Evolutionary conservation across 1,140 invertebrate genomes (phyloP).

Genomic region (Cydia fagiglandana): DNA sequence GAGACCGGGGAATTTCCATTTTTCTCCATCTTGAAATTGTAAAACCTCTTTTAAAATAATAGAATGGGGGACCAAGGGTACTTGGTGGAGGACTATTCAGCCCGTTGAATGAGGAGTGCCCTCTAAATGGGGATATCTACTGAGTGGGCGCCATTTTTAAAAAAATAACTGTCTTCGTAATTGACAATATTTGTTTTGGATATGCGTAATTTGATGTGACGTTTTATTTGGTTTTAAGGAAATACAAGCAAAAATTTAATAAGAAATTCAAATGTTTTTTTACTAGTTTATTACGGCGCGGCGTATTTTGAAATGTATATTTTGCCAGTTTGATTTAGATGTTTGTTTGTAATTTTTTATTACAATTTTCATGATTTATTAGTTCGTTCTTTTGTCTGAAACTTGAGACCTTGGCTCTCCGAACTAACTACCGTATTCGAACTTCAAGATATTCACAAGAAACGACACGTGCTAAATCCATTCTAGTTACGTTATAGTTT

Average conservation of each 20-base stretch:
- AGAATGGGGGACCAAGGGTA: constrained; percentile 36
- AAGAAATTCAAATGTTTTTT: neutral
- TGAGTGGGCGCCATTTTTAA: constrained; percentile 41
- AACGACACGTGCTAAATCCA: no score
- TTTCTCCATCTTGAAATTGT: constrained; percentile 43
- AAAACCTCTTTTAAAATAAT: constrained; percentile 48
- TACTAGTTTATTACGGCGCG: no score
- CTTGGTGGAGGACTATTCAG: constrained; percentile 34
- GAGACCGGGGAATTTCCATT: constrained; percentile 32
- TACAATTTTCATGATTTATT: no score
- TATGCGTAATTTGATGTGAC: constrained; percentile 1
- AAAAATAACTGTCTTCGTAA: constrained; percentile 40
- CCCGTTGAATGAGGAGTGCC: constrained; percentile 40
- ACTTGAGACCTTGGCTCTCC: no score
- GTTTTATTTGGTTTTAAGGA: neutral
- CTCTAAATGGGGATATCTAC: constrained; percentile 40
- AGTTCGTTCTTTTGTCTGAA: no score
- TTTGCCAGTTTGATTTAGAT: neutral
- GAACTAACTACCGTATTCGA: no score
- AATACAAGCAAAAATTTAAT: neutral
- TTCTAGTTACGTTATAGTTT: no score
- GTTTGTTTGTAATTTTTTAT: no score
- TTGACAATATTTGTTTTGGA: constrained; percentile 35
- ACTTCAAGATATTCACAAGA: no score
- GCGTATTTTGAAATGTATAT: neutral